These are phyloP conservation scores for Diplolepis rosae DNA, from an alignment of 2,888 invertebrate genomes.

Conservation along the genomic window DNA sequence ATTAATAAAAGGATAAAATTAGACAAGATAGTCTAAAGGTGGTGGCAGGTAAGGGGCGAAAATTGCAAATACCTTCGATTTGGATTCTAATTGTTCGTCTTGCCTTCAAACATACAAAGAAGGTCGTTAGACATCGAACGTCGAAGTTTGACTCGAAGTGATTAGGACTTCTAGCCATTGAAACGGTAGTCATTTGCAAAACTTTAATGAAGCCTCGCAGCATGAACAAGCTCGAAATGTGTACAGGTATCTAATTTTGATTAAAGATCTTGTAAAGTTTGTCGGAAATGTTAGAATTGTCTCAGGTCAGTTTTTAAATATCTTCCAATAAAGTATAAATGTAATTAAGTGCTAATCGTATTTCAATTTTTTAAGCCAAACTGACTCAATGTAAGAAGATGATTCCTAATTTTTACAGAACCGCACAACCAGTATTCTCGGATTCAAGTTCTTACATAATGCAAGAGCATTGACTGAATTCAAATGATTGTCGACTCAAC, in stretches of 20 bases:
- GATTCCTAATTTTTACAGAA: neutral
- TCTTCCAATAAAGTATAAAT: no score
- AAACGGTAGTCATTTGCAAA: constrained; percentile 55
- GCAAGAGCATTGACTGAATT: neutral
- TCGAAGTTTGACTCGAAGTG: constrained; percentile 58
- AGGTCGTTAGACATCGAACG: constrained; percentile 38
- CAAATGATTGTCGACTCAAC: neutral
- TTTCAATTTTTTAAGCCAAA: neutral
- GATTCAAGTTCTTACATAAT: neutral
- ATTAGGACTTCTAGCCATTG: constrained; percentile 57
- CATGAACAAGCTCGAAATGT: constrained; percentile 17
- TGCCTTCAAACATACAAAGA: constrained; percentile 6
- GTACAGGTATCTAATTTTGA: neutral
- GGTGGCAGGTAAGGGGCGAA: neutral
- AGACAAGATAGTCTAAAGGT: neutral
- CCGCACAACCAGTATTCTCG: neutral
- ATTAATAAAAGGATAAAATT: constrained; percentile 14
- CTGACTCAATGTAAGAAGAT: neutral
- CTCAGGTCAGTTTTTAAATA: no score
- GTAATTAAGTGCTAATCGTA: no score
- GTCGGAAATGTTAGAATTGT: no score
- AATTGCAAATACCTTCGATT: constrained; percentile 2
- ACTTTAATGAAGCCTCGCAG: constrained; percentile 57
- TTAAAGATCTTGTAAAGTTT: no score
- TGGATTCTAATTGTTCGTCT: neutral